Evolutionary conservation across 2,113 vertebrate species (phyloP).

Genomic region (Chloropsis cyanopogon): DNA sequence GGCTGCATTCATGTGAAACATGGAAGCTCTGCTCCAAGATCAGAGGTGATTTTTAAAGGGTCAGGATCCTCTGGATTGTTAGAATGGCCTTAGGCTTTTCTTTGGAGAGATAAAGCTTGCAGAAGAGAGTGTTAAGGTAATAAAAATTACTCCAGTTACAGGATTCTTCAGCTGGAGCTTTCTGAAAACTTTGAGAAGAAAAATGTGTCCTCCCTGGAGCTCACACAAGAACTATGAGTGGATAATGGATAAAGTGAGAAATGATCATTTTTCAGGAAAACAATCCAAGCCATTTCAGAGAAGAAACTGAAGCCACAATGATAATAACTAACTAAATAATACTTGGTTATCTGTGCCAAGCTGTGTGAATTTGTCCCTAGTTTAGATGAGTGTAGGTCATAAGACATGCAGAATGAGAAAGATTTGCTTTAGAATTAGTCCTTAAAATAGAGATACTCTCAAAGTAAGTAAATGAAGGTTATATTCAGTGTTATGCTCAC

Average conservation of each 20-base stretch:
- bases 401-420: background rate
- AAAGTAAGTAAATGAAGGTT: background rate
- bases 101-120: conserved; percentile 3
- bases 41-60: conserved; percentile 44
- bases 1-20: conserved; percentile 27
- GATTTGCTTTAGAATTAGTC: background rate
- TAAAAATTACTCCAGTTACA: conserved; percentile 26
- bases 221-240: background rate
- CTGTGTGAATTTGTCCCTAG: background rate
- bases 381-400: background rate
- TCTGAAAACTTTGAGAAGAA: conserved; percentile 23
- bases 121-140: conserved; percentile 21
- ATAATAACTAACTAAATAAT: background rate
- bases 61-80: conserved; percentile 24
- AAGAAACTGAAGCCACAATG: background rate
- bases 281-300: background rate
- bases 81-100: background rate
- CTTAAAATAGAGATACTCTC: background rate
- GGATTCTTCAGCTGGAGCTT: conserved; percentile 28
- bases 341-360: background rate
- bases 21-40: conserved; percentile 26
- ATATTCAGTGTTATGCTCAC: background rate
- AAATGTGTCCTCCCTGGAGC: background rate
- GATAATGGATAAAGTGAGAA: conserved; percentile 31
- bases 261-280: background rate